Evolutionary conservation across 2,797 vertebrate species (phyloP), one percentile per base, ranked within the genome.

Genomic region (Pseudochirops corinnae): DNA sequence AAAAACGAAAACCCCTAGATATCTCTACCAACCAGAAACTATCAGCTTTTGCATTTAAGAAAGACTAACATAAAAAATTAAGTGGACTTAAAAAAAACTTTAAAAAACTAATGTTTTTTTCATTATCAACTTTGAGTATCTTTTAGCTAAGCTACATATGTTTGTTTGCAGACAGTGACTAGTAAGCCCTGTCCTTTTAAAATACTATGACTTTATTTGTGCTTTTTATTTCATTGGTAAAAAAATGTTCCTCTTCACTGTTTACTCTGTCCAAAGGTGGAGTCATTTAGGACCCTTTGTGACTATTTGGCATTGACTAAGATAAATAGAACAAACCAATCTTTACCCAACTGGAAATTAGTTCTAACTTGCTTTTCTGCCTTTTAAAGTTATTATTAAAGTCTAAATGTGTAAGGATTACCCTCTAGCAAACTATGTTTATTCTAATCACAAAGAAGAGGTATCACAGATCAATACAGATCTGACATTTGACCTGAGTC

Each of bases 1-100:
- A 99, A 98, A 99, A 99, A 98, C 96, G 99, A 33, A 99, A 99
- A 93, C 67, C 98, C 50, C 93, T 98, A 67, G 99, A 99, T 95
- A 90, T 99, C 0, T 98, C 99, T 5, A 94, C 98, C 0, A 98
- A 98, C 55, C 97, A 98, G 91, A 99, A 99, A 93, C 98, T 99
- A 29, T 99, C 99, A 0, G 98, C 99, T 0, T 99, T 99, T 97
- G 99, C 99, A 0, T 99, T 99, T 97, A 99, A 99, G 96, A 99
- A 99, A 96, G 98, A 97, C 82, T 99, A 93, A 97, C 96, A 26
- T 11, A 39, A 50, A 0, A 52, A 67, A 28, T 50, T 2, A 6
- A 55, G 52, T 92, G 60, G 46, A 53, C 53, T 92, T 90, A 56
- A 62, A 74, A 87, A 87, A 92, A 92, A 53, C 53, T 92, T 90